Conservation (phyloP, 2,797 vertebrate genomes). For the Nyctibius grandis region DNA sequence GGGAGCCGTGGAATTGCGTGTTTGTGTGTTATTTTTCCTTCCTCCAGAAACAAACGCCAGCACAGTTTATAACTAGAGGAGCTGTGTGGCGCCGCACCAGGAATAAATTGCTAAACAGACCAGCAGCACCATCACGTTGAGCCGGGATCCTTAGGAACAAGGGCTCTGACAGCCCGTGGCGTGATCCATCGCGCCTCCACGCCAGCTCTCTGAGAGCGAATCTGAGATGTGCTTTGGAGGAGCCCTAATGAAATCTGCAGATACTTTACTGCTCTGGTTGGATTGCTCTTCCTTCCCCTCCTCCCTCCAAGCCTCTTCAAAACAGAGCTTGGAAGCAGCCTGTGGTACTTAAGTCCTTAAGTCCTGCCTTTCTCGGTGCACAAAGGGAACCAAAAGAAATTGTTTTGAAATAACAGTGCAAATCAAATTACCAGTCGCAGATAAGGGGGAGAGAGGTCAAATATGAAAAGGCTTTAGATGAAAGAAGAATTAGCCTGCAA, state of each 20-base stretch:
- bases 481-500: constrained; percentile 42
- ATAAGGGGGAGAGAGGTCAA: constrained; percentile 31
- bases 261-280: neutral
- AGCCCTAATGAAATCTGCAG: neutral
- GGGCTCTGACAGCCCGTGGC: neutral
- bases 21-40: neutral
- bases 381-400: constrained; percentile 8
- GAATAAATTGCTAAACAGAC: neutral
- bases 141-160: neutral
- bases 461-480: constrained; percentile 21
- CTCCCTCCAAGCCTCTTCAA: neutral
- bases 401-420: constrained; percentile 54
- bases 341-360: neutral
- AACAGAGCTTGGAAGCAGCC: neutral
- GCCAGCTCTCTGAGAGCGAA: neutral
- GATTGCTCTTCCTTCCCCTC: neutral
- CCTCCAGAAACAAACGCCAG: neutral
- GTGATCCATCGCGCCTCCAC: rapidly evolving
- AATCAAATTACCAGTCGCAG: constrained; percentile 25
- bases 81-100: neutral
- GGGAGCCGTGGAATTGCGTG: rapidly evolving
- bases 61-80: neutral
- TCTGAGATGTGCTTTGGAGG: rapidly evolving
- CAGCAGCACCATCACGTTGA: neutral
- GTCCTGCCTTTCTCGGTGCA: neutral